These are phyloP conservation scores for Lepus oiostolus DNA, from an alignment of 2,797 vertebrate species.

Conservation along the genomic window DNA sequence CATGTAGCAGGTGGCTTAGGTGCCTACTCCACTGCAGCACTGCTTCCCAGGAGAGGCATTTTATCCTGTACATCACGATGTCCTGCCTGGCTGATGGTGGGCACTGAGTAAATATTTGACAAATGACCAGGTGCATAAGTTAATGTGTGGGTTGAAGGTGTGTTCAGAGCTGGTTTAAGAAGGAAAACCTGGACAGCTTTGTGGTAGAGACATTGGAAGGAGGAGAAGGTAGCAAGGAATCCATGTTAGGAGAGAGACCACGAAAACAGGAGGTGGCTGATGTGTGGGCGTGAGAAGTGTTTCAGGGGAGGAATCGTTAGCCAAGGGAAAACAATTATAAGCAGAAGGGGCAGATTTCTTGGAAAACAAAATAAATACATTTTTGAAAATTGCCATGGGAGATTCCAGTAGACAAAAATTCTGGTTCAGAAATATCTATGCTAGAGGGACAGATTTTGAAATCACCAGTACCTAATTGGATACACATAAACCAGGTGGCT, in stretches of 20 bases:
- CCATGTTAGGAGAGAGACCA: background rate
- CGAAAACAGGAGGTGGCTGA: background rate
- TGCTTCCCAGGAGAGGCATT: background rate
- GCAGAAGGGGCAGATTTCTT: background rate
- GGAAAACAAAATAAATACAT: background rate
- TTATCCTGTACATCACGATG: background rate
- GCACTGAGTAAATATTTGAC: constrained; percentile 34
- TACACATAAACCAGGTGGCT: background rate
- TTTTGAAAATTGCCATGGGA: background rate
- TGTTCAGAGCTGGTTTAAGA: constrained; percentile 25
- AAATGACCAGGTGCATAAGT: constrained; percentile 12
- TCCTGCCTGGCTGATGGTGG: background rate
- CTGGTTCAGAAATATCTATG: constrained; percentile 17
- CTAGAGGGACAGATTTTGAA: background rate
- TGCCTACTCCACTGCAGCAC: background rate
- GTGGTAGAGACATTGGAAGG: background rate
- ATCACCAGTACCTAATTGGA: background rate
- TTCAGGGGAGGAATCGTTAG: background rate
- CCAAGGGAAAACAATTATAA: background rate
- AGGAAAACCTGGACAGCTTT: constrained; percentile 10
- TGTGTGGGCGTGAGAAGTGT: background rate
- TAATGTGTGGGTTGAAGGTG: background rate
- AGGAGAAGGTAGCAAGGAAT: background rate
- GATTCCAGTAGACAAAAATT: background rate
- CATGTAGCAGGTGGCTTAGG: background rate